These are phyloP conservation scores for Chromoteleia sp. DNA, from an alignment of 2,888 invertebrate genomes.

Conservation along the genomic window DNA sequence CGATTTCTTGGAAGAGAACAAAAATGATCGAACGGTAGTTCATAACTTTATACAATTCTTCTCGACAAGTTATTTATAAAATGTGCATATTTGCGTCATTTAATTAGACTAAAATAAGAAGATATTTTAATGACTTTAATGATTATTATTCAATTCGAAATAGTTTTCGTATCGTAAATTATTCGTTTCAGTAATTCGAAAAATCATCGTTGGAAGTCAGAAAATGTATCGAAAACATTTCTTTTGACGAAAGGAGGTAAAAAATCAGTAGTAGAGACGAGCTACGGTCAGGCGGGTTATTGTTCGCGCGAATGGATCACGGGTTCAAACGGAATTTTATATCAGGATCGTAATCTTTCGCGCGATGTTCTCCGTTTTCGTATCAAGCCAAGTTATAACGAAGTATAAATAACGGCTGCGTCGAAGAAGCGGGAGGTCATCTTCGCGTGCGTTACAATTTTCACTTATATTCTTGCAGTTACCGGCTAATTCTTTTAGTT, in stretches of 20 bases:
- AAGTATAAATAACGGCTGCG: background rate
- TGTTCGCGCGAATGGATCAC: slow-evolving; percentile 5
- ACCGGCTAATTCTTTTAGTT: background rate
- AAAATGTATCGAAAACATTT: background rate
- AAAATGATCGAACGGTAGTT: too few species aligned
- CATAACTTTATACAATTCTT: too few species aligned
- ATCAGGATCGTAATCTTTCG: background rate
- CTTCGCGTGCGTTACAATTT: background rate
- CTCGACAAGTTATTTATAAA: too few species aligned
- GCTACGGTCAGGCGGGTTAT: slow-evolving; percentile 45
- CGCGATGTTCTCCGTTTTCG: slow-evolving; percentile 1
- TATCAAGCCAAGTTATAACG: background rate
- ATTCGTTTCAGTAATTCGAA: too few species aligned
- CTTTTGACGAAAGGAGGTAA: background rate
- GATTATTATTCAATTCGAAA: too few species aligned
- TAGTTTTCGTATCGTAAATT: too few species aligned
- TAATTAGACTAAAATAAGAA: too few species aligned
- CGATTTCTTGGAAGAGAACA: too few species aligned
- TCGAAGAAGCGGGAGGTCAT: background rate
- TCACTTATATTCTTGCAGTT: background rate
- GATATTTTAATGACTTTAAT: too few species aligned
- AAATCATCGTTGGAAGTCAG: background rate
- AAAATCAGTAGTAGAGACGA: slow-evolving; percentile 46
- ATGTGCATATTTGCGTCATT: too few species aligned
- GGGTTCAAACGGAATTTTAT: slow-evolving; percentile 5